Percentiles rank a stretch among this genome's conserved stretches.
These are phyloP conservation scores for Chironomus tentans DNA, from an alignment of 2,888 invertebrate genomes.

Conservation along the genomic window DNA sequence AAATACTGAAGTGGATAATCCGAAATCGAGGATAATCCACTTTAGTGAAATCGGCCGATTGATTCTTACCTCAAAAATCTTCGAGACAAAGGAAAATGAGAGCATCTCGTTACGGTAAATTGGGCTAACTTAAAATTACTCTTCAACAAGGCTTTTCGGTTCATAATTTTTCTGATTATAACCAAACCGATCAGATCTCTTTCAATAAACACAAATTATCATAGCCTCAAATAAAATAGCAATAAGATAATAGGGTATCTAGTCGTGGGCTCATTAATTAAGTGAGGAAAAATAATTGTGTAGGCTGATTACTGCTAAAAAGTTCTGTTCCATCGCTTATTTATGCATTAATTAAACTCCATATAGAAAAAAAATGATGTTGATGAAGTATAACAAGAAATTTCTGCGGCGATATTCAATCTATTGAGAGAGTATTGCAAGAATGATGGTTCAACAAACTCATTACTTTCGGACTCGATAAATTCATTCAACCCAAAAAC, in stretches of 20 bases:
- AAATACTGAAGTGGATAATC: too few species aligned
- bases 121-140: too few species aligned
- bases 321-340: neutral
- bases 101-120: too few species aligned
- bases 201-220: too few species aligned
- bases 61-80: too few species aligned
- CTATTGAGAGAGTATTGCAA: neutral
- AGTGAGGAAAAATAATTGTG: neutral
- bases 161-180: too few species aligned
- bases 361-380: neutral
- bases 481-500: neutral
- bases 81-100: too few species aligned
- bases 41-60: too few species aligned
- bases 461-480: neutral
- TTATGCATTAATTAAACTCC: slow-evolving; percentile 9
- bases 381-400: neutral
- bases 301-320: neutral
- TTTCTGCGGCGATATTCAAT: neutral
- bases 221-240: neutral
- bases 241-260: neutral
- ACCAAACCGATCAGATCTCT: too few species aligned
- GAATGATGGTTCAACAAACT: neutral
- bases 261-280: slow-evolving; percentile 24
- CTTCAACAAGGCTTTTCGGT: too few species aligned
- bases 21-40: too few species aligned